Conservation (phyloP, 1,140 invertebrate genomes). For the Venturia canescens region DNA sequence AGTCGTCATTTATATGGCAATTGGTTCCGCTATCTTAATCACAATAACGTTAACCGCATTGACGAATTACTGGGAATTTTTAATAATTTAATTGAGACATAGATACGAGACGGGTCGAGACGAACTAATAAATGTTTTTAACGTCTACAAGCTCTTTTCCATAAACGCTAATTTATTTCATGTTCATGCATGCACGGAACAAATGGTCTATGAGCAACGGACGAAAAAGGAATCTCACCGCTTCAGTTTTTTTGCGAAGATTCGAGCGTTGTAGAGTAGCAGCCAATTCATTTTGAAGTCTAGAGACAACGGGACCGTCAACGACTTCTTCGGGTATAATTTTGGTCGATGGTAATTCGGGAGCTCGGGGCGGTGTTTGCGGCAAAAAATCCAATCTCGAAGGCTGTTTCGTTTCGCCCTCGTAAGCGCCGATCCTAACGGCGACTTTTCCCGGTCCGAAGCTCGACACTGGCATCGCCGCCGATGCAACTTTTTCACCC, state of each 20-base stretch:
- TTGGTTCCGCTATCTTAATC: no score
- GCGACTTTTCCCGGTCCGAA: slow-evolving; percentile 66
- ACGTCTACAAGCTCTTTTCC: no score
- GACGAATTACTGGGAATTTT: no score
- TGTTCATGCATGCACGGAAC: no score
- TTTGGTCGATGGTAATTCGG: slow-evolving; percentile 62
- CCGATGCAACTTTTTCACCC: slow-evolving; percentile 34
- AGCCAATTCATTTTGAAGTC: slow-evolving; percentile 84
- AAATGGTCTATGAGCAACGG: no score
- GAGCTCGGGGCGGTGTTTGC: slow-evolving; percentile 61
- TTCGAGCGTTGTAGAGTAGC: slow-evolving; percentile 86
- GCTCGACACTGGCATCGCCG: slow-evolving; percentile 38
- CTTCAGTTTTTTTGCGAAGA: slow-evolving; percentile 83
- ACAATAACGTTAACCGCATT: no score
- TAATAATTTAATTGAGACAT: no score
- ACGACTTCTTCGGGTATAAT: slow-evolving; percentile 46
- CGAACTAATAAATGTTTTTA: no score
- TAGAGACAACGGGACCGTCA: slow-evolving; percentile 78
- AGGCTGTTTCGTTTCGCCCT: slow-evolving; percentile 79
- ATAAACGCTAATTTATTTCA: no score
- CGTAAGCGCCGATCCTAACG: slow-evolving; percentile 72
- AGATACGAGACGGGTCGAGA: no score
- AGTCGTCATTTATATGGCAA: no score
- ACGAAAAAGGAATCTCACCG: slow-evolving; percentile 74
- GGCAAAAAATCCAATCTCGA: slow-evolving; percentile 83